phyloP scores from a whole-genome alignment of 2,113 vertebrate species.

The Chamaetylas fuelleborni region DNA sequence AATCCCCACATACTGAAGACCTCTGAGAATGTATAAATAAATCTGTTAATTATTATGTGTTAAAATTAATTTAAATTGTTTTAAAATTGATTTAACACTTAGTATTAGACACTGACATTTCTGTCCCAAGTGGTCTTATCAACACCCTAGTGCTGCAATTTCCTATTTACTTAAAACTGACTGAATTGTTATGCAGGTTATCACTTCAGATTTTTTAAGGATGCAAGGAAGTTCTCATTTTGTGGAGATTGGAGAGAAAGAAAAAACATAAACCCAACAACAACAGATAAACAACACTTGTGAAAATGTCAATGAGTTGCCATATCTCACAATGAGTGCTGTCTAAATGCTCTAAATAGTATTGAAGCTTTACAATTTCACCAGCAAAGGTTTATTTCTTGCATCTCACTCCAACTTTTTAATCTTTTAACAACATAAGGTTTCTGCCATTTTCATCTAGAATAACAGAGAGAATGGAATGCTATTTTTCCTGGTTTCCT shows the following conservation, averaged over 20 bases:
- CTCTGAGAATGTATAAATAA: conserved; percentile 22
- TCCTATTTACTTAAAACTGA: conserved; percentile 22
- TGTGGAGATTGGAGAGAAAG: background rate
- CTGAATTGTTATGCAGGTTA: conserved; percentile 5
- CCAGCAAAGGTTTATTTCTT: background rate
- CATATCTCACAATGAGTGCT: background rate
- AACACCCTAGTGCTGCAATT: background rate
- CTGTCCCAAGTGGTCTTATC: conserved; percentile 16
- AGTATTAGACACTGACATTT: conserved; percentile 16
- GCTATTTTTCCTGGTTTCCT: background rate
- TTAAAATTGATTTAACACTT: background rate
- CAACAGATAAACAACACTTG: background rate
- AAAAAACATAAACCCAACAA: background rate
- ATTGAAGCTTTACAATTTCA: background rate
- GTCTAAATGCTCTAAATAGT: background rate
- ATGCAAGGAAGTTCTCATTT: background rate
- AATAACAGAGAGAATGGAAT: background rate
- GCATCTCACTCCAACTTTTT: background rate
- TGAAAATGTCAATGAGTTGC: conserved; percentile 20
- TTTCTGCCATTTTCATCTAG: background rate
- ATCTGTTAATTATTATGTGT: conserved; percentile 22
- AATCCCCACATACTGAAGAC: background rate
- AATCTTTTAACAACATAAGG: background rate
- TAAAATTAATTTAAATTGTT: conserved; percentile 38
- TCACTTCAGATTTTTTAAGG: background rate